phyloP scores from a whole-genome alignment of 2,113 vertebrate genomes.

The Lontra canadensis region DNA sequence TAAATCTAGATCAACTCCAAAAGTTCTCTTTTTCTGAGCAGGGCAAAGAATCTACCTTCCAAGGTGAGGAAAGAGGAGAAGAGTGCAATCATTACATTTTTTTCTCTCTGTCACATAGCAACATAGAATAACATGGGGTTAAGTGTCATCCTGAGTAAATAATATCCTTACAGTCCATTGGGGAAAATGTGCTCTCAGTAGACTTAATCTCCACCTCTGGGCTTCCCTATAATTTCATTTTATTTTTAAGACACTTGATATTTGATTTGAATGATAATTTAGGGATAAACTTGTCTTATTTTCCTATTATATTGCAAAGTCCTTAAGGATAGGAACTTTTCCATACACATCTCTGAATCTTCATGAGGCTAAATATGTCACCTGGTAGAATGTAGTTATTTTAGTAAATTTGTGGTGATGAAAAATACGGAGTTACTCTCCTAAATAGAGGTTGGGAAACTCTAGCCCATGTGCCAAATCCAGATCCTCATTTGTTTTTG shows the following conservation, averaged over 20 bases:
- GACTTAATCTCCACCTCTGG: constrained; percentile 13
- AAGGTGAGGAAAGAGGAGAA: background rate
- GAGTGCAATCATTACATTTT: background rate
- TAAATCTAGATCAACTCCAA: background rate
- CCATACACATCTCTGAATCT: background rate
- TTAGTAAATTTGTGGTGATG: background rate
- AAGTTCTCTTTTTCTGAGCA: background rate
- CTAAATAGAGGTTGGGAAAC: background rate
- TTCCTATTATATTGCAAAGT: constrained; percentile 35
- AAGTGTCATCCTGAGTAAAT: constrained; percentile 27
- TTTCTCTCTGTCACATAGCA: background rate
- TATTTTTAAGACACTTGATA: constrained; percentile 53
- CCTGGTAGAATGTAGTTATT: background rate
- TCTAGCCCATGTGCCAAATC: background rate
- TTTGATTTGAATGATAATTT: constrained; percentile 57
- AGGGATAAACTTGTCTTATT: constrained; percentile 36
- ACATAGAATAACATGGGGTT: constrained; percentile 3
- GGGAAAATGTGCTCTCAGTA: background rate
- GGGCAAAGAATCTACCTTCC: background rate
- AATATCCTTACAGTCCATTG: background rate
- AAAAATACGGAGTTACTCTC: constrained; percentile 66
- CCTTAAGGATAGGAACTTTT: background rate
- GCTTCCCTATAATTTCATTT: constrained; percentile 42
- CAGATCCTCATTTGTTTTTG: background rate
- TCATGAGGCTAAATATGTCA: constrained; percentile 11